Conservation (phyloP, 2,888 invertebrate genomes). For the Folsomia candida region DNA sequence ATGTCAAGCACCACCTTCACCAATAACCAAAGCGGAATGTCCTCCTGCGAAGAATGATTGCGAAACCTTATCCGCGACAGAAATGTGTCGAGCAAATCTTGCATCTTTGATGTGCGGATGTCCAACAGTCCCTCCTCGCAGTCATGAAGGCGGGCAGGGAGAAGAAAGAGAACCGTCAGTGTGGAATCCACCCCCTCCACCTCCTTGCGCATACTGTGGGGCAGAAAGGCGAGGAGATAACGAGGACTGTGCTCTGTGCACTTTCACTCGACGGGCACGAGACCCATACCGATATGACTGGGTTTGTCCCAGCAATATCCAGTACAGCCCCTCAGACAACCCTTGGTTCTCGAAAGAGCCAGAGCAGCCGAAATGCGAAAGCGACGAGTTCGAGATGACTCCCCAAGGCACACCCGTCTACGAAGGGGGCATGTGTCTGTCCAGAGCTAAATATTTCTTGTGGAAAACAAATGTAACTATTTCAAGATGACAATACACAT, state of each 20-base stretch:
- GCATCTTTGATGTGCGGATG: neutral
- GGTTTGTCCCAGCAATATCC: neutral
- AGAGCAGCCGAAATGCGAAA: conserved; percentile 3
- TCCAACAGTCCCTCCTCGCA: neutral
- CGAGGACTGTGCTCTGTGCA: conserved; percentile 1
- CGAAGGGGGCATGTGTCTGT: conserved; percentile 34
- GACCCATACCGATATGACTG: conserved; percentile 6
- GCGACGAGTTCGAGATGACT: conserved; percentile 9
- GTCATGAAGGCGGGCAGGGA: neutral
- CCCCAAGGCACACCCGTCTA: conserved; percentile 22
- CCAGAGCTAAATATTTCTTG: conserved; percentile 8
- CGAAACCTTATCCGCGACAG: neutral
- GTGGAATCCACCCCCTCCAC: neutral
- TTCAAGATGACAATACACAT: too few species aligned
- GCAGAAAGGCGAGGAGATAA: neutral
- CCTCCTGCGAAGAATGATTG: neutral
- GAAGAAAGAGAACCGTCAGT: neutral
- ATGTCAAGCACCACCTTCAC: neutral
- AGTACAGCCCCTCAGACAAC: neutral
- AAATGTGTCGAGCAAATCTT: neutral
- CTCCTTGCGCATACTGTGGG: neutral
- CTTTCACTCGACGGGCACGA: neutral
- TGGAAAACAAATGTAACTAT: conserved; percentile 6
- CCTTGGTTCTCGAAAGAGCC: neutral
- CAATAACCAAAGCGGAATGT: neutral